Percentiles rank a stretch among this genome's conserved stretches.
phyloP scores from a whole-genome alignment of 2,797 vertebrate species.

The Pteronotus mesoamericanus region DNA sequence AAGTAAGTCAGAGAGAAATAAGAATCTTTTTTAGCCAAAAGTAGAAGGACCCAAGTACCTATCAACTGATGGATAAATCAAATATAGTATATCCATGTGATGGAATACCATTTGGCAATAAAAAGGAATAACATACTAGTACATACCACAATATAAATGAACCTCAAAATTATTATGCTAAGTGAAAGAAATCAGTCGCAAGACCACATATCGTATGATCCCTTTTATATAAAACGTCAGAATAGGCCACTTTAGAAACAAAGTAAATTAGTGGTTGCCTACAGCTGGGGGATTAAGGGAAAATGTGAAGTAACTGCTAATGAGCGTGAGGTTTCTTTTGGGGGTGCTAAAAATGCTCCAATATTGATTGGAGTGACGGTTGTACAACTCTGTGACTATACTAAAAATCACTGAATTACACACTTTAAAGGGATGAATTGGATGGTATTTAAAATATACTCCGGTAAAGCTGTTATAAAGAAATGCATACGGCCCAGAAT shows the following conservation, averaged over 20 bases:
- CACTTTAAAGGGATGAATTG: not conserved
- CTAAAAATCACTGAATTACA: not conserved
- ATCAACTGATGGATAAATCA: not conserved
- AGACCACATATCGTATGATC: not conserved
- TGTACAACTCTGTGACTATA: not conserved
- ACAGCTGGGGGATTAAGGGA: not conserved
- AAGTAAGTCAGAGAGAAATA: no score
- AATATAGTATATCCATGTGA: not conserved
- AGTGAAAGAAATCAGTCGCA: not conserved
- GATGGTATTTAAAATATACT: not conserved
- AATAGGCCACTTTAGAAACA: not conserved
- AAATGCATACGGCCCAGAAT: not conserved
- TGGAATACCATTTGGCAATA: not conserved
- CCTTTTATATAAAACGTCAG: not conserved
- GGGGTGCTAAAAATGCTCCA: not conserved
- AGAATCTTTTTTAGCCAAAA: not conserved
- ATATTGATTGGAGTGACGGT: not conserved
- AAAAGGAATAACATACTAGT: not conserved
- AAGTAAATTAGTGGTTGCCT: not conserved
- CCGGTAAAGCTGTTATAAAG: not conserved
- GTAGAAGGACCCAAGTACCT: not conserved
- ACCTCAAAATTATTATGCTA: not conserved
- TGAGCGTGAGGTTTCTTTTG: not conserved
- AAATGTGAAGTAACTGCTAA: not conserved
- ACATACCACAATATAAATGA: not conserved